These are phyloP conservation scores for Drosophila pseudotalamancana DNA, from an alignment of 2,888 invertebrate species.

Conservation along the genomic window DNA sequence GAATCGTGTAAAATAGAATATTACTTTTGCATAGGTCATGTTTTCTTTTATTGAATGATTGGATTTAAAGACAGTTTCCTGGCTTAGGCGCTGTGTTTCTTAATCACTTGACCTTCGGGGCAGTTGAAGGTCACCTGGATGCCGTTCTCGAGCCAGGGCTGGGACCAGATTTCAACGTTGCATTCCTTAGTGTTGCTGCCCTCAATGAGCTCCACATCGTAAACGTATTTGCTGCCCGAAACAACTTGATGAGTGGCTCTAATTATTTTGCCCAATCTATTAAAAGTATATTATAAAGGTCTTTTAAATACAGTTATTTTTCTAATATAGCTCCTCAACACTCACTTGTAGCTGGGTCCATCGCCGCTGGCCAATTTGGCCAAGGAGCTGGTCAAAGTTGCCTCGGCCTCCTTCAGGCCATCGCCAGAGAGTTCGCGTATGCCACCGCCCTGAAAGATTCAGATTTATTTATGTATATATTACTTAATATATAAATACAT, in stretches of 20 bases:
- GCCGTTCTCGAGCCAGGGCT: constrained; percentile 55
- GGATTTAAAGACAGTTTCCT: background rate
- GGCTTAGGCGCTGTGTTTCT: constrained; percentile 37
- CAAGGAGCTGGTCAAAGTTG: constrained; percentile 21
- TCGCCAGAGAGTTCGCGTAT: constrained; percentile 24
- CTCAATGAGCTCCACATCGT: constrained; percentile 51
- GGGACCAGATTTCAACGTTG: constrained; percentile 39
- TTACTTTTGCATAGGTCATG: background rate
- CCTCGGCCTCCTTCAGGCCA: constrained; percentile 31
- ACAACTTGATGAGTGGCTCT: constrained; percentile 58
- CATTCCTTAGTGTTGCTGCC: constrained; percentile 17
- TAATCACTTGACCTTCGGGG: constrained; percentile 43
- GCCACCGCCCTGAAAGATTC: constrained; percentile 28
- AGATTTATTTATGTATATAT: background rate
- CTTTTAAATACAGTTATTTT: too few species aligned
- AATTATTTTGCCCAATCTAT: constrained; percentile 59
- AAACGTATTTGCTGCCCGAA: constrained; percentile 38
- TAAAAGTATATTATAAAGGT: too few species aligned
- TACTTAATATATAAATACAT: constrained; percentile 17
- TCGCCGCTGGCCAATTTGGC: constrained; percentile 8
- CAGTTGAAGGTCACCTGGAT: constrained; percentile 53
- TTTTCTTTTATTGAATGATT: background rate
- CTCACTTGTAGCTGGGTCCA: constrained; percentile 34
- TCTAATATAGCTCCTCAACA: background rate
- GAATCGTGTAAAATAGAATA: too few species aligned